phyloP scores from a whole-genome alignment of 1,140 invertebrate species.

The Drosophila obscura region DNA sequence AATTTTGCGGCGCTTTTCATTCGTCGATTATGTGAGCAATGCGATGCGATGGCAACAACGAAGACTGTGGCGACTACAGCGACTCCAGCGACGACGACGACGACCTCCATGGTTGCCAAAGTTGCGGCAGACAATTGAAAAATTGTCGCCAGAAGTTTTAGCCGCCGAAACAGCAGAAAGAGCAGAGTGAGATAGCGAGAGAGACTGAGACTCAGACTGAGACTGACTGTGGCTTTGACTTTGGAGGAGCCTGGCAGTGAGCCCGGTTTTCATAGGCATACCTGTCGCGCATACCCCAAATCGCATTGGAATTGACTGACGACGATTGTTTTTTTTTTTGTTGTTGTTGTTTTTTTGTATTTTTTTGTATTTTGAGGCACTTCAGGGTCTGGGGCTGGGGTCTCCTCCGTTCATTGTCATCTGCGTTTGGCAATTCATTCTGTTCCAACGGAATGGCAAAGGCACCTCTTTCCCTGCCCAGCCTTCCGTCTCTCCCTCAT shows the following conservation, averaged over 20 bases:
- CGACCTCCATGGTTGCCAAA: conserved; percentile 73
- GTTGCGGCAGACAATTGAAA: conserved; percentile 71
- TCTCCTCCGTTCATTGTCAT: conserved; percentile 64
- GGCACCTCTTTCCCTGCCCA: too few relatives aligned
- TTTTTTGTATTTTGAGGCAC: conserved; percentile 43
- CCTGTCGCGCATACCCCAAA: conserved; percentile 79
- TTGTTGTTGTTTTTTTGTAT: conserved; percentile 23
- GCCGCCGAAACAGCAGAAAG: background rate
- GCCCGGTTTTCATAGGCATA: conserved; percentile 67
- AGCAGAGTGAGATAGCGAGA: too few relatives aligned
- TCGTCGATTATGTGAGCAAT: conserved; percentile 73
- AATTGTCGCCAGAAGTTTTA: conserved; percentile 67
- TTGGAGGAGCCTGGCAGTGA: conserved; percentile 8
- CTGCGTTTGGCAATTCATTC: conserved; percentile 67
- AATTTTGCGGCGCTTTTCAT: conserved; percentile 77
- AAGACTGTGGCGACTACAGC: conserved; percentile 3
- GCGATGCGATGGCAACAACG: conserved; percentile 19
- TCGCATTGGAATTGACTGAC: conserved; percentile 80
- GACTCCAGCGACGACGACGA: conserved; percentile 15
- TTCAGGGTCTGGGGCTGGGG: conserved; percentile 7
- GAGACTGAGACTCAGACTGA: background rate
- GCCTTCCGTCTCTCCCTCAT: background rate
- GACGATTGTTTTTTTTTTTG: conserved; percentile 51
- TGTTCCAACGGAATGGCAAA: conserved; percentile 16
- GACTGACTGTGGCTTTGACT: conserved; percentile 17